Base-by-base conservation (phyloP, 2,797 vertebrate genomes). In the Arvicola amphibius region DNA sequence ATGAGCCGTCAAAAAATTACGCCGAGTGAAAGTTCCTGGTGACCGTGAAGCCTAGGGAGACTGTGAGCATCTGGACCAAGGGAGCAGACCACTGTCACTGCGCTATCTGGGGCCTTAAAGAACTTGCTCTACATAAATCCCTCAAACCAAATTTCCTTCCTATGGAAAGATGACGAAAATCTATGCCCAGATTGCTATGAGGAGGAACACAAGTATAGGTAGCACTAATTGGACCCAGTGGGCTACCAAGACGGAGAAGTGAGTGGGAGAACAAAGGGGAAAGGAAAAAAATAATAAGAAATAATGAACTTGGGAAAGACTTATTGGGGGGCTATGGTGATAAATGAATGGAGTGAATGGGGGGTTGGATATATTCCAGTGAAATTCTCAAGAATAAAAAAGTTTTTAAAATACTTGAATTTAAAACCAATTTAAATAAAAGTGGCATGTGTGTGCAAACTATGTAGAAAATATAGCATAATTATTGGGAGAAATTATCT, bases 361-460 rank as follows among this genome's bases (percentile, higher is more conserved):
- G 14, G 1, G 21, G 56, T 8, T 17, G 6, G 2, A 29, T 81
- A 40, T 17, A 32, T 27, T 76, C 73, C 43, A 76, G 43, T 43
- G 40, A 37, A 59, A 27, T 59, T 81, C 11, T 80, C 51, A 80
- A 34, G 1, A 80, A 59, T 59, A 56, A 59, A 80, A 27, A 37
- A 25, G 37, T 29, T 43, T 27, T 43, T 40, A 81, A 32, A 65
- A 34, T 21, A 65, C 40, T 84, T 84, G 79, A 85, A 80, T 88
- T 81, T 8, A 94, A 37, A 51, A 90, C 79, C 11, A 90, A 67
- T 12, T 90, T 95, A 34, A 53, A 79, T 19, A 34, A 90, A 77
- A 48, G 6, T 40, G 19, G 37, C 2, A 9, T 12, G 0, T n/a
- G 6, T 69, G 2, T 59, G 61, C 29, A 96, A 90, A 78, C 7